Base-by-base conservation (phyloP, 2,797 vertebrate species). In the Austrolebias charrua region DNA sequence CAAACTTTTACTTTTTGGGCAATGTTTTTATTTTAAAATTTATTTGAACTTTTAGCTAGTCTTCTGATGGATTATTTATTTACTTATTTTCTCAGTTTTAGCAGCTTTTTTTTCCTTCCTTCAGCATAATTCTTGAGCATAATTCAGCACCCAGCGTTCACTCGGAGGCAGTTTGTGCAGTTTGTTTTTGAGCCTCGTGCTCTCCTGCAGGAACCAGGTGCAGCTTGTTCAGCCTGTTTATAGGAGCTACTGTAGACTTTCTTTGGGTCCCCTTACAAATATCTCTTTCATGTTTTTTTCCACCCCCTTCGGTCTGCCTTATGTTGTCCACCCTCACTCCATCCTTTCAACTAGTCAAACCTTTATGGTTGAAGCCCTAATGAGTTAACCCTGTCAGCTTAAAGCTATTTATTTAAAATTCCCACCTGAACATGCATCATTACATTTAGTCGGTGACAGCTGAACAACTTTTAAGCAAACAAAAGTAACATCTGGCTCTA, bases 141-240 rank as follows among this genome's bases (percentile, higher is more conserved):
- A 35, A 9, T 35, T 35, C 33, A 35, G 24, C 24, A 24, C 24
- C 24, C 24, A 24, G 2, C 24, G 31, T 33, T 33, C 6, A 6
- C 31, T 33, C 31, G 8, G 31, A 33, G 31, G 31, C 31, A 5
- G 38, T 40, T 38, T 38, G 8, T 38, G 8, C 11, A 10, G 35
- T 38, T 40, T 40, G 38, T 40, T 40, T 40, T 40, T 40, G 59
- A 20, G 9, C 24, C 70, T 15, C 52, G 61, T 71, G 71, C 38
- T 51, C 71, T 29, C 58, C 33, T 53, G 67, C 60, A 66, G 44
- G 77, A 66, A 71, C 8, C 79, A 80, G 83, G 76, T 66, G 67
- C 51, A 28, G 79, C 72, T 81, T 55, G 63, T 80, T 75, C 80
- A 18, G 18, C 43, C 48, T 55, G 45, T 65, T 80, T 66, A 61